Conservation (phyloP, 2,797 vertebrate species). For the Odontamblyopus lacepedii region DNA sequence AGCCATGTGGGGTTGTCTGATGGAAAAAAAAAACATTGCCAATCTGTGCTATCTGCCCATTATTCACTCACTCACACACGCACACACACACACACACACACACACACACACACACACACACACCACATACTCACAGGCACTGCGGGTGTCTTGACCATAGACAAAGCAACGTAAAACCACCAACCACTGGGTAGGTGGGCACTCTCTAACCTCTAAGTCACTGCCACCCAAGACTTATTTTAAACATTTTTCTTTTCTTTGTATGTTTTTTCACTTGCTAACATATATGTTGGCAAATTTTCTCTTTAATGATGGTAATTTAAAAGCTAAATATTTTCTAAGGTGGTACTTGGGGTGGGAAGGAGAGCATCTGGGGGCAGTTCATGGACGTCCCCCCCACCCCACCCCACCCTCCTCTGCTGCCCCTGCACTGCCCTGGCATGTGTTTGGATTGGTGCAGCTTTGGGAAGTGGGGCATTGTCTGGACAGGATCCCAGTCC, state of each 20-base stretch:
- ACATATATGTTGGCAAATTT: not conserved
- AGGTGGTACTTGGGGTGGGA: not conserved
- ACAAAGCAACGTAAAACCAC: not conserved
- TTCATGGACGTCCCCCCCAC: not conserved
- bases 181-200: not conserved
- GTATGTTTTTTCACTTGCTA: not conserved
- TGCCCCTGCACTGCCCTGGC: conserved; percentile 53
- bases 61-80: too few relatives aligned
- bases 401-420: conserved; percentile 28
- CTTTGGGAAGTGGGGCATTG: conserved; percentile 73
- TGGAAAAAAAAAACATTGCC: too few relatives aligned
- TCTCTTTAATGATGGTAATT: not conserved
- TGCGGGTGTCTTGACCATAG: not conserved
- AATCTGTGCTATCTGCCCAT: too few relatives aligned
- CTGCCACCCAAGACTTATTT: not conserved
- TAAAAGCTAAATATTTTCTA: not conserved
- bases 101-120: too few relatives aligned
- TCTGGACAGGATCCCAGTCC: conserved; percentile 82
- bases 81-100: too few relatives aligned
- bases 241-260: not conserved
- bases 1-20: too few relatives aligned
- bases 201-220: not conserved
- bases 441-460: conserved; percentile 72
- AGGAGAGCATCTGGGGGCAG: not conserved
- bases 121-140: too few relatives aligned